These are phyloP conservation scores for Casuarius casuarius DNA, from an alignment of 2,113 vertebrate genomes.

Conservation along the genomic window DNA sequence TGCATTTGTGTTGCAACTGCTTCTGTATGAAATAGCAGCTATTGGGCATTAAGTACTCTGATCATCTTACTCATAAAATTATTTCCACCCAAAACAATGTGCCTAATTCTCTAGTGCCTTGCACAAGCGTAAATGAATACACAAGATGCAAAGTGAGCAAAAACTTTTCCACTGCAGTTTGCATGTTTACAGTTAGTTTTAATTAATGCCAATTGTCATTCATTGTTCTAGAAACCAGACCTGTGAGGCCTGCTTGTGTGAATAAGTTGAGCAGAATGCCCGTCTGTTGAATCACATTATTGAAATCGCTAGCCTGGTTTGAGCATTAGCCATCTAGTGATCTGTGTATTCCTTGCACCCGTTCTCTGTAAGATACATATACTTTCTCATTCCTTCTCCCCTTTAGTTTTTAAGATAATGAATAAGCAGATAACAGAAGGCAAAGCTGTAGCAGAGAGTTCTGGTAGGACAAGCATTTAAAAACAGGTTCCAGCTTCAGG, in stretches of 20 bases:
- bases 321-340: rapidly evolving
- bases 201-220: not conserved
- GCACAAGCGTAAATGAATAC: not conserved
- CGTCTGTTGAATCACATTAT: not conserved
- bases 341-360: not conserved
- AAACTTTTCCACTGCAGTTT: not conserved
- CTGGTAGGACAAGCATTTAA: not conserved
- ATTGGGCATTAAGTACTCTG: not conserved
- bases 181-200: not conserved
- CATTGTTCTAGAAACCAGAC: not conserved
- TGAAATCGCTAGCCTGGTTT: not conserved
- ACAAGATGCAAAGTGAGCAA: not conserved
- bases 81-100: slow-evolving; percentile 22
- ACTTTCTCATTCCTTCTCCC: not conserved
- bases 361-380: rapidly evolving
- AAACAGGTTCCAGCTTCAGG: not conserved
- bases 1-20: not conserved
- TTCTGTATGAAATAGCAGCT: not conserved
- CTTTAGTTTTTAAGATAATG: rapidly evolving
- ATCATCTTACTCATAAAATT: not conserved
- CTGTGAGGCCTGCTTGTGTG: not conserved
- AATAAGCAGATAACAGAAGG: not conserved
- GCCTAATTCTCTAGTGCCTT: slow-evolving; percentile 67
- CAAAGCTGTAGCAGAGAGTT: not conserved
- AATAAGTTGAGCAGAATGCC: not conserved